A percentile compares a stretch with the other conserved stretches of the same genome.
These are phyloP conservation scores for Tyria jacobaeae DNA, from an alignment of 2,888 invertebrate genomes.

Conservation along the genomic window DNA sequence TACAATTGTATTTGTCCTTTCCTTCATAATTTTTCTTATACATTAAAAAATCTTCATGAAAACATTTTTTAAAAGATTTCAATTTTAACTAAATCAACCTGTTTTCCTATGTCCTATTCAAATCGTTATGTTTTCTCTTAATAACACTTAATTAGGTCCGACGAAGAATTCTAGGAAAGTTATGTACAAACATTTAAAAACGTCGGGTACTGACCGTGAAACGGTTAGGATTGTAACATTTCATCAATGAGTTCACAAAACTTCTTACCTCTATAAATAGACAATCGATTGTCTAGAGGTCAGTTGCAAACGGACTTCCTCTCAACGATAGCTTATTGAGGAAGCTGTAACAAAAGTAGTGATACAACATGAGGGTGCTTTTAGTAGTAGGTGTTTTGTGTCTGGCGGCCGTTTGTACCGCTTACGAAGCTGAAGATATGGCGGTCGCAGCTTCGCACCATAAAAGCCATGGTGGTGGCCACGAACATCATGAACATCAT, in stretches of 20 bases:
- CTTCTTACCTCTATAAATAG: constrained; percentile 75
- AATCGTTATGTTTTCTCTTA: background rate
- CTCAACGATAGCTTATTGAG: constrained; percentile 16
- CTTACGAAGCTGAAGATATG: constrained; percentile 27
- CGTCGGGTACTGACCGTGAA: constrained; percentile 21
- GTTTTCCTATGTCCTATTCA: background rate
- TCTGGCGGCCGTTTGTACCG: constrained; percentile 68
- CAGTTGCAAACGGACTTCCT: constrained; percentile 35
- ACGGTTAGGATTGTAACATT: constrained; percentile 15
- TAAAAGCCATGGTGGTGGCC: constrained; percentile 82
- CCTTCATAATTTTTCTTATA: too few species aligned
- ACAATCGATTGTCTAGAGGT: constrained; percentile 42
- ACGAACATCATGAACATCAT: constrained; percentile 89
- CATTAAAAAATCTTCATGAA: background rate
- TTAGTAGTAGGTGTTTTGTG: constrained; percentile 68
- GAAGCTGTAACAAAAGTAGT: constrained; percentile 16
- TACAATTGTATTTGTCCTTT: too few species aligned
- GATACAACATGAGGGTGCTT: constrained; percentile 67
- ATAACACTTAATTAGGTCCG: background rate
- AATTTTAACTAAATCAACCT: background rate
- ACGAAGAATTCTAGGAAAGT: background rate
- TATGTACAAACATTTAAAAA: constrained; percentile 15
- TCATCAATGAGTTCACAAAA: constrained; percentile 20
- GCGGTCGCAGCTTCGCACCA: constrained; percentile 89
- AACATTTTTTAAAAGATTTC: background rate